Percentiles rank a stretch among this genome's conserved stretches.
Conservation (phyloP, 2,797 vertebrate species). For the Ammospiza maritima region DNA sequence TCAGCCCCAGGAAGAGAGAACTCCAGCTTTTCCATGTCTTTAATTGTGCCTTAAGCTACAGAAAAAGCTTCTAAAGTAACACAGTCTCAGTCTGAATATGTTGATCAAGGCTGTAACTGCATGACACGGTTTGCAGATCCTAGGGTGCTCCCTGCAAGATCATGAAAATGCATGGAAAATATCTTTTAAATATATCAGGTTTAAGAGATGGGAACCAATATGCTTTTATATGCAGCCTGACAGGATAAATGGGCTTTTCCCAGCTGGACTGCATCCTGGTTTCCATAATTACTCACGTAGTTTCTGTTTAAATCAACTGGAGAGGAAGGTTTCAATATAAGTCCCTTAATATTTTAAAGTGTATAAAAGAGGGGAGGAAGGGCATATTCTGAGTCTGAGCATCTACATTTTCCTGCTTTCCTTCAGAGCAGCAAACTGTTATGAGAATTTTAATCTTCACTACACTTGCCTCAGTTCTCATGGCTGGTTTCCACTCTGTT, state of each 20-base stretch:
- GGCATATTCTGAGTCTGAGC: neutral
- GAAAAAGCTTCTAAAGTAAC: neutral
- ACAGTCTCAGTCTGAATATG: neutral
- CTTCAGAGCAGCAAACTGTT: constrained; percentile 39
- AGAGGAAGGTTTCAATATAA: neutral
- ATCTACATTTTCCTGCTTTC: constrained; percentile 29
- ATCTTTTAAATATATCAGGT: neutral
- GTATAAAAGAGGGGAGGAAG: neutral
- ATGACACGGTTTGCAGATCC: neutral
- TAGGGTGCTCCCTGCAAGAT: neutral
- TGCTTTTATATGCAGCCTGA: neutral
- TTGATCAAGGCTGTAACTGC: neutral
- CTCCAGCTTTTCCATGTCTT: neutral
- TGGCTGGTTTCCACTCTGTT: constrained; percentile 78
- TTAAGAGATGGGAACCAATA: neutral
- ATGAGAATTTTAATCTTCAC: constrained; percentile 55
- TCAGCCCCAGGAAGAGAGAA: neutral
- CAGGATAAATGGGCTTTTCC: neutral
- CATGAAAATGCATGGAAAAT: neutral
- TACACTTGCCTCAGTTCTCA: constrained; percentile 67
- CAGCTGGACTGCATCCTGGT: neutral
- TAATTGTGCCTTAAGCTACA: neutral
- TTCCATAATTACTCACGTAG: neutral
- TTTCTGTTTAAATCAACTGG: neutral
- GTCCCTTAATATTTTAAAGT: neutral